Evolutionary conservation across 1,140 invertebrate genomes (phyloP), one percentile per base, ranked within the genome.

Genomic region (Leptinotarsa lineolata): DNA sequence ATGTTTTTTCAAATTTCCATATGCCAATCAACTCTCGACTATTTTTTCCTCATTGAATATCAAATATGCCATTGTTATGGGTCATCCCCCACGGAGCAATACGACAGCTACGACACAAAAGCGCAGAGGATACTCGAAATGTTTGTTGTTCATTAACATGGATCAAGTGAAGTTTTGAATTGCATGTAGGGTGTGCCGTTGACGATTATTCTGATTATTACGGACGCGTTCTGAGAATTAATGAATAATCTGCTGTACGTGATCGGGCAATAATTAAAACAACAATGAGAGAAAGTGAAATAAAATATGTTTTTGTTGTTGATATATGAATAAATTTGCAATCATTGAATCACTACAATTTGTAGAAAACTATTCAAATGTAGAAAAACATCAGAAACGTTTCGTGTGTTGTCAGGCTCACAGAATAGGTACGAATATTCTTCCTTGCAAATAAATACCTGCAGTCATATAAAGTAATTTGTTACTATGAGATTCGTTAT

Each of bases 101-200:
- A 22, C 61, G 61, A 63, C 24, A 21, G 61, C 61, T 22, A 13
- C 20, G 61, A 63, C 20, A 63, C 20, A 63, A 21, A 63, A 63
- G 61, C 20, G 20, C 61, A 63, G 24, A 63, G 61, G 61, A 63
- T 21, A 63, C 61, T 63, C 20, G 61, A 30, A 63, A 18, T 63
- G 66, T 68, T 68, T 68, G 66, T 68, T 68, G 45, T 68, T 68
- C 66, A 68, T 68, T 68, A 68, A 48, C 66, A 68, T 68, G 66
- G 66, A 68, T 68, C 66, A 68, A 68, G 66, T 68, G 66, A 68
- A 68, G 30, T 68, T 68, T 20, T 54, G 24, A 44, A 45, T 16
- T 46, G 66, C 45, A 39, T 46, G 66, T 30, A 46, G 66, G 66
- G 66, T 68, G 66, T 46, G 30, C 44, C n/a, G 16, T 18, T n/a